Conservation (phyloP, 2,113 vertebrate species). For the Lates calcarifer region DNA sequence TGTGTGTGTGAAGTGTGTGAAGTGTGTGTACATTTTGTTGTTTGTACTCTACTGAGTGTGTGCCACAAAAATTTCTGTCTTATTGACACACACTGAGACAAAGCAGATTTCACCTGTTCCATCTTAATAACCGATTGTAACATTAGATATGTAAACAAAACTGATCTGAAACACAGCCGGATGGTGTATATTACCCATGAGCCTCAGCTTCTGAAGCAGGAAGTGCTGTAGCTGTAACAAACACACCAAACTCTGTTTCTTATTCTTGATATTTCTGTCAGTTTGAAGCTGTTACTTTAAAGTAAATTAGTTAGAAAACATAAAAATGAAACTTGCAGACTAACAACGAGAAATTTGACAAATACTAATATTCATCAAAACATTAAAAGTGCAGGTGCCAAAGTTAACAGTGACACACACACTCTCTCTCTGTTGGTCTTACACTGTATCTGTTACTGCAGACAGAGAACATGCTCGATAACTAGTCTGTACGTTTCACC, state of each 20-base stretch:
- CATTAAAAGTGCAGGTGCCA: no score
- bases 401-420: neutral
- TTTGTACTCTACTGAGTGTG: neutral
- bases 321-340: no score
- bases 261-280: no score
- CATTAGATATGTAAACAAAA: neutral
- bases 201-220: no score
- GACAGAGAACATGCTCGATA: slow-evolving; percentile 49
- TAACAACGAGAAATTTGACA: no score
- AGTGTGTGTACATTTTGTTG: neutral
- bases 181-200: no score
- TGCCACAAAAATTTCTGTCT: neutral
- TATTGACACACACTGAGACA: neutral
- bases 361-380: no score
- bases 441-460: slow-evolving; percentile 35
- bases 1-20: neutral
- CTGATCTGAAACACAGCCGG: no score
- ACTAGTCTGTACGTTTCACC: slow-evolving; percentile 34
- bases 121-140: neutral
- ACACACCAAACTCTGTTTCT: no score
- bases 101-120: neutral
- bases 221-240: no score
- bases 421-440: slow-evolving; percentile 5
- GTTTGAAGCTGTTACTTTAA: no score
- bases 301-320: no score